A percentile compares a stretch with the other conserved stretches of the same genome.
Evolutionary conservation across 2,797 vertebrate genomes (phyloP).

Genomic region (Pseudocheirus occidentalis): DNA sequence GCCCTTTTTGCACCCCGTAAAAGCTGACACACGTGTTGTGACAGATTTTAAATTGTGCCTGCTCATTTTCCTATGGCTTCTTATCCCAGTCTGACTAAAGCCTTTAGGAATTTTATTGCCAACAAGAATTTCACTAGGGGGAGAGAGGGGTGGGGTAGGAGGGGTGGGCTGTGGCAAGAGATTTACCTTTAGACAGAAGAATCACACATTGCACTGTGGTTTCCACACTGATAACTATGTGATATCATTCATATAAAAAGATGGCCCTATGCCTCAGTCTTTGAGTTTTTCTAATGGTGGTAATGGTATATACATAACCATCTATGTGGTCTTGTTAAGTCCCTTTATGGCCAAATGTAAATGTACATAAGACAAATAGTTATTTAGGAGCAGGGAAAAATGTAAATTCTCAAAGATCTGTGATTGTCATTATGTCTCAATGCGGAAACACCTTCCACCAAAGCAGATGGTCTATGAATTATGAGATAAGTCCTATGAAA

Average conservation of each 20-base stretch:
- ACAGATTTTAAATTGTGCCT: constrained; percentile 60
- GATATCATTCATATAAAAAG: neutral
- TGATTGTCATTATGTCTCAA: neutral
- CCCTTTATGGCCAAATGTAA: neutral
- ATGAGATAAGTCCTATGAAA: neutral
- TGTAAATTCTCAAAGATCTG: neutral
- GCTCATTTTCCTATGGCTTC: constrained; percentile 43
- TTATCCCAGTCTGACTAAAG: constrained; percentile 41
- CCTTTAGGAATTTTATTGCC: constrained; percentile 43
- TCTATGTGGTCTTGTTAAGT: neutral
- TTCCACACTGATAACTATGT: constrained; percentile 8
- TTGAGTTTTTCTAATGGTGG: neutral
- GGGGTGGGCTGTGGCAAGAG: neutral
- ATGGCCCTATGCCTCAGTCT: neutral
- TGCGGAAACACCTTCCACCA: neutral
- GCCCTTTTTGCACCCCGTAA: constrained; percentile 64
- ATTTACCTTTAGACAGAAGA: constrained; percentile 37
- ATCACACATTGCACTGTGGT: neutral
- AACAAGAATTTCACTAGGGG: neutral
- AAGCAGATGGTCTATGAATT: neutral
- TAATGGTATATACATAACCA: neutral
- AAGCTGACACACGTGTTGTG: constrained; percentile 63
- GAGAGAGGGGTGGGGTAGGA: neutral
- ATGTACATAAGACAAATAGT: neutral
- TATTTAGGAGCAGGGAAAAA: neutral